These are phyloP conservation scores for Etheostoma nigrum DNA, from an alignment of 2,797 vertebrate genomes.

Conservation along the genomic window DNA sequence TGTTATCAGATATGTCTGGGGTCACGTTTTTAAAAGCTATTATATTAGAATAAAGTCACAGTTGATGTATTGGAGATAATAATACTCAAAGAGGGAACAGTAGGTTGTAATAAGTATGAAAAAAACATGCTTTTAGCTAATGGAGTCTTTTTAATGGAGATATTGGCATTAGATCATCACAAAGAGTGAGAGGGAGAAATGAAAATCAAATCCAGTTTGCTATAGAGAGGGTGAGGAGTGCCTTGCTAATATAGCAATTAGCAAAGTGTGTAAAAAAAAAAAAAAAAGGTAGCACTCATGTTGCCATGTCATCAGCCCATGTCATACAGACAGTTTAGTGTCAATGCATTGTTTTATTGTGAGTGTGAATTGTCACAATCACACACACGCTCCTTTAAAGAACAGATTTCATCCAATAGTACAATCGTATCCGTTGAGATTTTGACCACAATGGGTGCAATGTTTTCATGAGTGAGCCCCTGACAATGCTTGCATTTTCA, in stretches of 20 bases:
- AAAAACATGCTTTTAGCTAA: slow-evolving; percentile 89
- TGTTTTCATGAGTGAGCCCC: neutral
- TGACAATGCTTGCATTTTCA: neutral
- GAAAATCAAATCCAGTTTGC: slow-evolving; percentile 78
- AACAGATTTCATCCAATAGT: neutral
- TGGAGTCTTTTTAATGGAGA: slow-evolving; percentile 79
- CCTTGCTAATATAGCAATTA: slow-evolving; percentile 27
- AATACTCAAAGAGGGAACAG: slow-evolving; percentile 85
- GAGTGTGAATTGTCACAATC: neutral
- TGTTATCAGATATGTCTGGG: slow-evolving; percentile 83
- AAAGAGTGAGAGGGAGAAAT: slow-evolving; percentile 67
- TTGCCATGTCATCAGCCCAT: slow-evolving; percentile 34
- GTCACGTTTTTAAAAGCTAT: slow-evolving; percentile 87
- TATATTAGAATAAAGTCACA: slow-evolving; percentile 82
- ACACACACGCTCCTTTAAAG: neutral
- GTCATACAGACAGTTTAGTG: slow-evolving; percentile 22
- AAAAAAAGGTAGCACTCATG: slow-evolving; percentile 17
- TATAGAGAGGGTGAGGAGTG: slow-evolving; percentile 9
- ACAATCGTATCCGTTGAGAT: neutral
- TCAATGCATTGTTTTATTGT: slow-evolving; percentile 25
- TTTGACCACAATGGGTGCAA: neutral
- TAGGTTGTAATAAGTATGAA: slow-evolving; percentile 83
- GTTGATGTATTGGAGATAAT: slow-evolving; percentile 90
- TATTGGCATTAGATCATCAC: slow-evolving; percentile 54
- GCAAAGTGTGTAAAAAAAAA: slow-evolving; percentile 28